These are phyloP conservation scores for Apis florea DNA, from an alignment of 1,140 invertebrate genomes.

Conservation along the genomic window DNA sequence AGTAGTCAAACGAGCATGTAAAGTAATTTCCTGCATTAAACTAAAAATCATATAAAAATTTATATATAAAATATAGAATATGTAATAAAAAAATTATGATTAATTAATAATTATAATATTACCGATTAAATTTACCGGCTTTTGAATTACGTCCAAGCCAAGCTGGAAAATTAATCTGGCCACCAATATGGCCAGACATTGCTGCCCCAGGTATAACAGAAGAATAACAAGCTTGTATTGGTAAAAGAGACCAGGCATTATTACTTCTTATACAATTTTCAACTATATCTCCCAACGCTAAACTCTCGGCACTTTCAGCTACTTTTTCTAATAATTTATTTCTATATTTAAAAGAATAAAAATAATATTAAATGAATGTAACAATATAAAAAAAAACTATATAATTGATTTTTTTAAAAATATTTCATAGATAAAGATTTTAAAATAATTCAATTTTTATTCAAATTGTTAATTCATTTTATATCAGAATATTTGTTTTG, in stretches of 20 bases:
- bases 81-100: neutral
- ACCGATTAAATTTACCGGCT: slow-evolving; percentile 90
- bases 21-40: slow-evolving; percentile 75
- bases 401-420: neutral
- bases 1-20: slow-evolving; percentile 79
- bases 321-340: slow-evolving; percentile 85
- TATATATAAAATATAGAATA: neutral
- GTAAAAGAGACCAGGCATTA: slow-evolving; percentile 94
- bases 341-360: slow-evolving; percentile 68
- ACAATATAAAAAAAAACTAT: neutral
- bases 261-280: slow-evolving; percentile 89
- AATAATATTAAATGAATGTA: neutral
- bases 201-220: slow-evolving; percentile 94
- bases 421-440: neutral
- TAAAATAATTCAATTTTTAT: neutral
- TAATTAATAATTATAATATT: slow-evolving; percentile 4
- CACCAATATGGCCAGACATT: slow-evolving; percentile 89
- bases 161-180: slow-evolving; percentile 93
- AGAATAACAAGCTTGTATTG: slow-evolving; percentile 94
- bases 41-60: slow-evolving; percentile 53
- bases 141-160: slow-evolving; percentile 98
- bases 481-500: no score
- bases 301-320: slow-evolving; percentile 89
- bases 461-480: neutral
- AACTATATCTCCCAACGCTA: slow-evolving; percentile 93